Base-by-base conservation (phyloP, 1,140 invertebrate genomes). In the Papilio glaucus region DNA sequence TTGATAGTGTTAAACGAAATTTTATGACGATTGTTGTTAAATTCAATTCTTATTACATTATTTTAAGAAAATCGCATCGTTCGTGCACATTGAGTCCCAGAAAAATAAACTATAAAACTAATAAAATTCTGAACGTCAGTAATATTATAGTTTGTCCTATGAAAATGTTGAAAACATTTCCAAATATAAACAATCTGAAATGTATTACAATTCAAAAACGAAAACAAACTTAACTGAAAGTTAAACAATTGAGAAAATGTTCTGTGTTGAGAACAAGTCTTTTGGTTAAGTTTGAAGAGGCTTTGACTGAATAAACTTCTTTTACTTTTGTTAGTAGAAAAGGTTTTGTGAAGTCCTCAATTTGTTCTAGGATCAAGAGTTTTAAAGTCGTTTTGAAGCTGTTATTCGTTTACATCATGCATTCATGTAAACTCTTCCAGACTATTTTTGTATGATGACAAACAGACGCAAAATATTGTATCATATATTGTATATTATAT, bases 241-340 rank as follows among this genome's bases (percentile, higher is more conserved):
- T 69, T 53, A 69, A 53, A 69, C 67, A 69, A 69, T 69, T 69
- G 67, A 15, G 67, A 53, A 69, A 69, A 69, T 53, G 12, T 53
- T 69, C 67, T 38, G 15, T 33, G 29, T 33, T 69, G 67, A 69
- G 45, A 53, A 69, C 67, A 69, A 69, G 45, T 53, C 67, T 69
- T 69, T 69, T 53, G 45, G 67, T 33, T 49, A 69, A 69, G 42
- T 69, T 69, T 69, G 67, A 69, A 69, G 67, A 53, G 42, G 67
- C 67, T 69, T 69, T 69, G 42, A 69, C 67, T 69, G 67, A 69
- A 53, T 53, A 53, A 53, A 53, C 42, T 69, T 69, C 12, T 67
- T 45, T 69, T 69, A 53, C 42, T 69, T 53, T 69, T 49, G 26
- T 49, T 53, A 69, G 67, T 69, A 15, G 42, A 53, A 69, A 42